Evolutionary conservation across 2,113 vertebrate genomes (phyloP).

Genomic region (Oceanites oceanicus): DNA sequence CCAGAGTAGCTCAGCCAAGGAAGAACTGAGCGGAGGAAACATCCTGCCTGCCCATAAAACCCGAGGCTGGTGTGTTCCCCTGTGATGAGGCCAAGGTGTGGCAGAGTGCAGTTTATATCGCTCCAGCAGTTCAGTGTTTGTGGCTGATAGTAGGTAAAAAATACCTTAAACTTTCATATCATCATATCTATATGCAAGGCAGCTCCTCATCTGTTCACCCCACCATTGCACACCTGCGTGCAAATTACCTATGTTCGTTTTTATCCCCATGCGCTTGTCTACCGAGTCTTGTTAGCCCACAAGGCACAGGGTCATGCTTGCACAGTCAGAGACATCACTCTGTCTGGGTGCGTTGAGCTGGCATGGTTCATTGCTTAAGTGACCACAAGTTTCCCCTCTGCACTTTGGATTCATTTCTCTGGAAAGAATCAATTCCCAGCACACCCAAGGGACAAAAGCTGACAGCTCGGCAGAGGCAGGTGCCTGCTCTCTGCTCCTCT

Average conservation of each 20-base stretch:
- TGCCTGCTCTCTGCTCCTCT: background rate
- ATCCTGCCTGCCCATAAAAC: background rate
- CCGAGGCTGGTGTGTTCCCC: rapidly evolving
- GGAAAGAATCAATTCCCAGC: background rate
- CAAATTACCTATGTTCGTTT: background rate
- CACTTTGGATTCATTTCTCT: background rate
- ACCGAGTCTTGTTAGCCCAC: background rate
- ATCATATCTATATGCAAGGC: background rate
- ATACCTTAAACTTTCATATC: background rate
- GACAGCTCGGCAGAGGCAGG: background rate
- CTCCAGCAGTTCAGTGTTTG: background rate
- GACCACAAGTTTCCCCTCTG: background rate
- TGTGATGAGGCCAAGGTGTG: background rate
- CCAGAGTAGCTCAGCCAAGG: background rate
- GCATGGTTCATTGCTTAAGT: background rate
- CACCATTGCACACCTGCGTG: rapidly evolving
- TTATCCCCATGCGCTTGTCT: background rate
- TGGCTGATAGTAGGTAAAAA: background rate
- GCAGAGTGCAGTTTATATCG: background rate
- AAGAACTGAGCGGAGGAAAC: background rate
- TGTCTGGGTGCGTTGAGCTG: background rate
- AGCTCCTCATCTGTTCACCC: background rate
- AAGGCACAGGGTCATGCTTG: background rate
- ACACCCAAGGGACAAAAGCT: background rate
- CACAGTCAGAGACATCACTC: background rate